Evolutionary conservation across 2,888 invertebrate species (phyloP).

Genomic region (Muscina levida): DNA sequence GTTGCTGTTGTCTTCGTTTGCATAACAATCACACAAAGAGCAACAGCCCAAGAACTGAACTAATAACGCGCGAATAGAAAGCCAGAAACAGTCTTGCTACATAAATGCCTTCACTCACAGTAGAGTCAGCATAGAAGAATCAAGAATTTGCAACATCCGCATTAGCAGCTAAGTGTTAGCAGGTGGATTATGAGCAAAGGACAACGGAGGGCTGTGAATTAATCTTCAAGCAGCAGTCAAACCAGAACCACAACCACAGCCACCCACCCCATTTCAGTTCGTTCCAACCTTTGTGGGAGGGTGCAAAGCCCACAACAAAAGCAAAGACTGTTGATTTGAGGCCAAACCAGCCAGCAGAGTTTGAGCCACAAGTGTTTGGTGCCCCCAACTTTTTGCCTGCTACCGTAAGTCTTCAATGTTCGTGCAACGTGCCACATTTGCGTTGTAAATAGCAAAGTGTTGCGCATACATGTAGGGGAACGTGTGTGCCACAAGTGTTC

Average conservation of each 20-base stretch:
- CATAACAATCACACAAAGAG: not conserved
- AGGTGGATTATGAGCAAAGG: conserved; percentile 38
- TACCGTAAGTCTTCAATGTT: not conserved
- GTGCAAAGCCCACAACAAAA: not conserved
- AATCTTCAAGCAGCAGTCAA: not conserved
- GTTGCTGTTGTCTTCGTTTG: not conserved
- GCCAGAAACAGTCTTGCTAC: not conserved
- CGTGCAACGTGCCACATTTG: conserved; percentile 18
- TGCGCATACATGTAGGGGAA: not conserved
- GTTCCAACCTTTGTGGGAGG: not conserved
- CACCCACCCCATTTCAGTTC: not conserved
- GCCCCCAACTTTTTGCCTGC: not conserved
- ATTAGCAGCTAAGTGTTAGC: not conserved
- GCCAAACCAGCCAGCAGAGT: conserved; percentile 7
- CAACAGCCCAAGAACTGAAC: not conserved
- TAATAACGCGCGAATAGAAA: not conserved
- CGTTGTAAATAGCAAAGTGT: not conserved
- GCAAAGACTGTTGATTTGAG: conserved; percentile 49
- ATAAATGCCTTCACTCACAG: conserved; percentile 1
- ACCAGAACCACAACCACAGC: not conserved
- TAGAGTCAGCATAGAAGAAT: conserved; percentile 17
- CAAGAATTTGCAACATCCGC: conserved; percentile 11
- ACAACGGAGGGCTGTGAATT: conserved; percentile 28
- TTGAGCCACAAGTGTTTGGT: conserved; percentile 11
- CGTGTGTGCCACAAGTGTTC: not conserved